Evolutionary conservation across 2,888 invertebrate species (phyloP).

Genomic region (Sepioteuthis lessoniana): DNA sequence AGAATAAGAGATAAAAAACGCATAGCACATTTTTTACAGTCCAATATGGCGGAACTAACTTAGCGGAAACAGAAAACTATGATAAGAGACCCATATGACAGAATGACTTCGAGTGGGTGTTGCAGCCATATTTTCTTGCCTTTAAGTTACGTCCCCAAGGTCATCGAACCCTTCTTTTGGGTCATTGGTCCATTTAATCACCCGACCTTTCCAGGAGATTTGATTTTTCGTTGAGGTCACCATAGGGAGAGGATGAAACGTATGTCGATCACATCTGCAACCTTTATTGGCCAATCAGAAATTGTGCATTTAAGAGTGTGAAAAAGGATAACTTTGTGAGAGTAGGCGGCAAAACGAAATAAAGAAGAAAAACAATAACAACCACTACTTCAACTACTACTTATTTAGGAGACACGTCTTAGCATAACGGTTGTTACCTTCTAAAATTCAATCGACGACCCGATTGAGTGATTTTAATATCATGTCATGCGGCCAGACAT

Average conservation of each 20-base stretch:
- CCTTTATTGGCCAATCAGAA: neutral
- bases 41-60: neutral
- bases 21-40: neutral
- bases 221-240: neutral
- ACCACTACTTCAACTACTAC: too few relatives aligned
- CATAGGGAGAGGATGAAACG: neutral
- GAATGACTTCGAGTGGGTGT: neutral
- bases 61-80: neutral
- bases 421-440: too few relatives aligned
- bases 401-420: too few relatives aligned
- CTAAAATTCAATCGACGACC: too few relatives aligned
- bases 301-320: neutral
- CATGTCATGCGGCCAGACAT: too few relatives aligned
- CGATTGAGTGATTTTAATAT: too few relatives aligned
- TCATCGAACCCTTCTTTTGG: neutral
- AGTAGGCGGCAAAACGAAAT: neutral
- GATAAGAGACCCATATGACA: neutral
- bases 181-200: neutral
- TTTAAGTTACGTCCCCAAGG: neutral
- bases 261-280: neutral
- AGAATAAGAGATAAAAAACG: neutral
- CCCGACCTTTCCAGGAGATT: neutral
- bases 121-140: neutral
- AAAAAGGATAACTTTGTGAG: neutral
- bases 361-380: too few relatives aligned